Conservation (phyloP, 2,113 vertebrate species). For the Euleptes europaea region DNA sequence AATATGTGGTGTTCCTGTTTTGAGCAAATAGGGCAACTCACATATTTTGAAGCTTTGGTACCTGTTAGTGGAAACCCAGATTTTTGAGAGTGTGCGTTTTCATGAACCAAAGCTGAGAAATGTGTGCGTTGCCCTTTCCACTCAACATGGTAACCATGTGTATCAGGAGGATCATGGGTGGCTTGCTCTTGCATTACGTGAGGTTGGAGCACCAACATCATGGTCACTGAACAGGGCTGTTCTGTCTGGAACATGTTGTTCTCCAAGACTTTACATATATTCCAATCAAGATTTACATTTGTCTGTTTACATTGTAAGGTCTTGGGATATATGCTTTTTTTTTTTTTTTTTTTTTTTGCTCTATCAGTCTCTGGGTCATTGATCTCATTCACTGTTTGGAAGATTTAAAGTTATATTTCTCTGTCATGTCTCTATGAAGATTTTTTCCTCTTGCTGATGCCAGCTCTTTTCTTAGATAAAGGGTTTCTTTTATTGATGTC, state of each 20-base stretch:
- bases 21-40: no score
- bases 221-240: no score
- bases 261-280: not conserved
- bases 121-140: no score
- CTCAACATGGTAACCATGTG: no score
- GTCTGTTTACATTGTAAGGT: not conserved
- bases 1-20: no score
- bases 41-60: no score
- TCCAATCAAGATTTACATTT: not conserved
- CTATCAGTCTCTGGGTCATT: not conserved
- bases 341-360: not conserved
- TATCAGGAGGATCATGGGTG: no score
- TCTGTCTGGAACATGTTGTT: not conserved
- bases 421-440: not conserved
- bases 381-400: not conserved
- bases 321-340: not conserved
- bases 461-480: constrained; percentile 4
- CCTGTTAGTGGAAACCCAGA: no score
- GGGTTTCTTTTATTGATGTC: not conserved
- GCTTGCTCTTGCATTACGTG: no score
- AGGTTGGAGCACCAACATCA: no score
- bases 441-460: not conserved
- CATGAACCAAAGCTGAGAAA: no score
- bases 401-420: not conserved
- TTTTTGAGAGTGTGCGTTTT: no score